Evolutionary conservation across 2,888 invertebrate genomes (phyloP).

Genomic region (Entomobrya proxima): DNA sequence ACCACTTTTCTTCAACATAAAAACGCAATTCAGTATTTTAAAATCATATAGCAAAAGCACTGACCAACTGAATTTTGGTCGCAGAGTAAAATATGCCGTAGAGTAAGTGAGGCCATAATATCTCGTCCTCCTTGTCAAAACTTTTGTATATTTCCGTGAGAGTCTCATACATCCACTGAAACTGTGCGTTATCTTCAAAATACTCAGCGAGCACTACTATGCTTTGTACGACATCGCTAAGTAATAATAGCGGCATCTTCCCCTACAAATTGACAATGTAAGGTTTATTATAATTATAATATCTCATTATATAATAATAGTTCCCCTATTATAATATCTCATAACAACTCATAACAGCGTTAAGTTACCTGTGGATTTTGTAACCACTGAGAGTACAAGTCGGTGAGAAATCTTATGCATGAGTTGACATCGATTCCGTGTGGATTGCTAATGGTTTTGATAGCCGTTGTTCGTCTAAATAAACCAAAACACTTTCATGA

Average conservation of each 20-base stretch:
- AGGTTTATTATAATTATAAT: constrained; percentile 56
- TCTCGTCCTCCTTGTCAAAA: constrained; percentile 86
- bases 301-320: not conserved
- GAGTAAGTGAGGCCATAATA: constrained; percentile 84
- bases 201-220: constrained; percentile 86
- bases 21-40: too few species aligned
- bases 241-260: constrained; percentile 76
- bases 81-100: constrained; percentile 84
- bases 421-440: constrained; percentile 92
- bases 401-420: constrained; percentile 93
- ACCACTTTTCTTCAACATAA: too few species aligned
- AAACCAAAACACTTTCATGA: too few species aligned
- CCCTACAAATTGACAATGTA: too few species aligned
- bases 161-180: constrained; percentile 87
- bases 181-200: constrained; percentile 86
- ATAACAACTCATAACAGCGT: not conserved
- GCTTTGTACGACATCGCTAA: constrained; percentile 79
- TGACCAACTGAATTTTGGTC: constrained; percentile 77
- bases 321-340: not conserved
- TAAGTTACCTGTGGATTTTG: constrained; percentile 79
- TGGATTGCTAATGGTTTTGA: constrained; percentile 76
- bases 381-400: constrained; percentile 89
- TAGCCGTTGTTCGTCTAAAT: constrained; percentile 74
- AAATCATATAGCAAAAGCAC: not conserved
- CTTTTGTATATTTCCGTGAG: constrained; percentile 82